These are phyloP conservation scores for Eutolmus rufibarbis DNA, from an alignment of 2,888 invertebrate species.

Conservation along the genomic window DNA sequence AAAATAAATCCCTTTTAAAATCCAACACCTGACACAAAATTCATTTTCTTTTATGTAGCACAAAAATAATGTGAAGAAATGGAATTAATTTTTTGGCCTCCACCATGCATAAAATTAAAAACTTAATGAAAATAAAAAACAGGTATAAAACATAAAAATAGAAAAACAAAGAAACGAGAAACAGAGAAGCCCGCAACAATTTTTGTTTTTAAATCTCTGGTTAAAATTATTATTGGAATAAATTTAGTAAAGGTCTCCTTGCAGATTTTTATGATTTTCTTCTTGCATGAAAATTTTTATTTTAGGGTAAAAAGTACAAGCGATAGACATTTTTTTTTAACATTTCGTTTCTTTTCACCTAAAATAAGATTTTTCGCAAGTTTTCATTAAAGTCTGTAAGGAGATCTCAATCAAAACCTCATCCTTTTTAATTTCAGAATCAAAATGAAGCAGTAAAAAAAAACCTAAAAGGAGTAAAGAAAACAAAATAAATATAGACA, in stretches of 20 bases:
- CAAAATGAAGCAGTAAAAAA: background rate
- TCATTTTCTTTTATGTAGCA: background rate
- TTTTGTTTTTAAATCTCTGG: too few relatives aligned
- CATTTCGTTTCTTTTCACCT: background rate
- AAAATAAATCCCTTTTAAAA: background rate
- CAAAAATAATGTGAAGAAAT: background rate
- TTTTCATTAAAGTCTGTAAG: too few relatives aligned
- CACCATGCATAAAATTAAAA: background rate
- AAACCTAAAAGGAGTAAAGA: background rate
- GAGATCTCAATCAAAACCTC: too few relatives aligned
- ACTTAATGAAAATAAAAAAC: background rate
- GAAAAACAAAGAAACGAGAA: background rate
- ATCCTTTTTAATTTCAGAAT: too few relatives aligned
- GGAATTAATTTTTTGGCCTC: background rate
- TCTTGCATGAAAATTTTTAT: too few relatives aligned
- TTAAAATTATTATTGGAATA: too few relatives aligned
- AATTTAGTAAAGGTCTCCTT: too few relatives aligned
- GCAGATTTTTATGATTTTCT: too few relatives aligned
- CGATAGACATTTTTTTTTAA: background rate
- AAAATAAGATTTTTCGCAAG: too few relatives aligned
- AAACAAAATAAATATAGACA: background rate
- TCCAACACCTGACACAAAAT: background rate
- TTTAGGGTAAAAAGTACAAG: too few relatives aligned
- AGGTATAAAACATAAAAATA: background rate
- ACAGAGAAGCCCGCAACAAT: background rate